Conservation (phyloP, 2,888 invertebrate species). For the Caenorhabditis sinica region DNA sequence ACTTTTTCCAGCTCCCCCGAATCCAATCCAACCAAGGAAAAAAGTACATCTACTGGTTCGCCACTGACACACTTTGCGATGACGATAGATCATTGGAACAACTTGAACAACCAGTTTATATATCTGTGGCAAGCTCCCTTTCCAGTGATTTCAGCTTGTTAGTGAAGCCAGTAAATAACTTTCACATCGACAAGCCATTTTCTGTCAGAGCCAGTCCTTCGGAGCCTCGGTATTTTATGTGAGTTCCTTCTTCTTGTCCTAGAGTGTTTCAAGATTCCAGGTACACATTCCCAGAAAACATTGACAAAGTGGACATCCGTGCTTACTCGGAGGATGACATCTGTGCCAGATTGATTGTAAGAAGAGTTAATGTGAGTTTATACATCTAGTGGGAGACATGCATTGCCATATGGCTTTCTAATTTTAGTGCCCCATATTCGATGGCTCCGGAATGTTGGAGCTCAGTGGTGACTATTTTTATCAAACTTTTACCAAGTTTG, state of each 20-base stretch:
- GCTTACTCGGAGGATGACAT: not conserved
- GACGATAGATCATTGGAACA: not conserved
- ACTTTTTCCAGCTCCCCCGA: constrained; percentile 2
- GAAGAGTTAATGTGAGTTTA: not conserved
- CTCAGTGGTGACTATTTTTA: not conserved
- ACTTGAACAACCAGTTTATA: not conserved
- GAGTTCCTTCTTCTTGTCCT: too few species aligned
- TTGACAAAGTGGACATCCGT: not conserved
- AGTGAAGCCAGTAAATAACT: not conserved
- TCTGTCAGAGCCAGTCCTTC: not conserved
- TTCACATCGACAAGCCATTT: not conserved
- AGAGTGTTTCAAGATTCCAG: too few species aligned
- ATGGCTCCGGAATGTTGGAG: constrained; percentile 5
- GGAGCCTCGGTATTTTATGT: not conserved
- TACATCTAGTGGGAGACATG: too few species aligned
- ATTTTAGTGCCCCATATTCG: constrained; percentile 13
- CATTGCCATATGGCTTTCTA: too few species aligned
- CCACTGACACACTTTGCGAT: constrained; percentile 5
- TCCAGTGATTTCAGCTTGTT: not conserved
- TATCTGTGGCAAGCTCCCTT: not conserved
- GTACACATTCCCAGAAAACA: not conserved
- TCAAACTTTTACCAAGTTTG: constrained; percentile 19
- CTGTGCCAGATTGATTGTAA: not conserved
- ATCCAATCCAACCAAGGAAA: not conserved
- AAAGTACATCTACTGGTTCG: not conserved